phyloP scores from a whole-genome alignment of 2,113 vertebrate species.

The Percina caprodes region DNA sequence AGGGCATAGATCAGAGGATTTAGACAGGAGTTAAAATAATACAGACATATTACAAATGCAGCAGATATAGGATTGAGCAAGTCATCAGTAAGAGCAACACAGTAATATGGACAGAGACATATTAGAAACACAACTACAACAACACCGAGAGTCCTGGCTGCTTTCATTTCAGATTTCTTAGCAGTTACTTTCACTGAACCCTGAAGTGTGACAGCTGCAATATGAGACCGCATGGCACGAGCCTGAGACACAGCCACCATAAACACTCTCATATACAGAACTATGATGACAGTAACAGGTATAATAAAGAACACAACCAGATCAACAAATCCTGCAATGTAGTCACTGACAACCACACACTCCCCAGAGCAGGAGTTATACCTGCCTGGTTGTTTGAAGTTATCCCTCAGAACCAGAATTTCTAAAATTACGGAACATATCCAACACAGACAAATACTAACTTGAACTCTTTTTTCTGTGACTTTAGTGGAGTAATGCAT shows the following conservation, averaged over 20 bases:
- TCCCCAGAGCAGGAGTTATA: too few species aligned
- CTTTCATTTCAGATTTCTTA: conserved; percentile 48
- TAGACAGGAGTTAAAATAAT: conserved; percentile 10
- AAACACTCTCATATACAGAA: conserved; percentile 55
- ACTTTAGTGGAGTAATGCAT: too few species aligned
- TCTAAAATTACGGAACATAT: too few species aligned
- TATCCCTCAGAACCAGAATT: too few species aligned
- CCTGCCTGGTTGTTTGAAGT: too few species aligned
- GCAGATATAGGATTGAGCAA: too few species aligned
- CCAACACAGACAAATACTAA: too few species aligned
- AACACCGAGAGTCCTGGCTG: conserved; percentile 43
- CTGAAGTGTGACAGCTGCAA: neutral
- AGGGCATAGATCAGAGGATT: conserved; percentile 8
- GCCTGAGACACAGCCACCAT: conserved; percentile 50
- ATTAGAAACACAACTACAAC: conserved; percentile 41
- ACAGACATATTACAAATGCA: too few species aligned
- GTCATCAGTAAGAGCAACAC: neutral
- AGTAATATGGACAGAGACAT: conserved; percentile 33
- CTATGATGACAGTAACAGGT: conserved; percentile 22
- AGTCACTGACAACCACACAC: too few species aligned
- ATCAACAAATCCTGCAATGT: too few species aligned
- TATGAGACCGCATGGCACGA: conserved; percentile 24
- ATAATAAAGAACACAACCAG: neutral
- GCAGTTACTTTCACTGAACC: neutral
- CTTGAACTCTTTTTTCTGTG: too few species aligned